Evolutionary conservation across 2,888 invertebrate species (phyloP), one percentile per base, ranked within the genome.

Genomic region (Punctoribates punctum): DNA sequence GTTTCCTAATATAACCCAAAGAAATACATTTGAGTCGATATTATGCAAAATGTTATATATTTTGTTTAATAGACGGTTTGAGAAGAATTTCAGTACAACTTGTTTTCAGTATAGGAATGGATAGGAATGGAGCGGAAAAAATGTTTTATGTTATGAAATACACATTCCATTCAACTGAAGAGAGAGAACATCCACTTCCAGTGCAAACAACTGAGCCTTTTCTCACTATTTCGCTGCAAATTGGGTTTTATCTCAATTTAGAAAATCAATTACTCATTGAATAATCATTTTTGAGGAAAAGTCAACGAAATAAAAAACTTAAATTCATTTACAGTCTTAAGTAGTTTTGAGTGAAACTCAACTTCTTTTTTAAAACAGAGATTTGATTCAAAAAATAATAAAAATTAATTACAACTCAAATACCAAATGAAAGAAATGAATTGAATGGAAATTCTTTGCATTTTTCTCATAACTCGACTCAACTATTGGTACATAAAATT

Each of bases 31-130:
- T 54, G 54, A 54, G 48, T 17, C 5, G 23, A 42, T 20, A 54
- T 15, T 54, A 54, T 20, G 20, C n/a, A 54, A 20, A 54, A 54
- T 54, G 54, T 54, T 4, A 54, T 20, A 54, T 4, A 54, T 54
- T 54, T 54, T 54, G n/a, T 11, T 54, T 54, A 54, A 54, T 54
- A 54, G 54, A 54, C 54, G n/a, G 54, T 54, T 54, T 54, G 20
- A 54, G 13, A 54, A 54, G 54, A 54, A 54, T 54, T 54, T 20
- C n/a, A 54, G 23, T 25, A 57, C 57, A 57, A 57, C 57, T 57
- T 57, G 57, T 57, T 57, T 48, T 57, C 11, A n/a, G 57, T 23
- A 25, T 5, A 34, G 34, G 8, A 34, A 34, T 34, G 4, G n/a
- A n/a, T n/a, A 23, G 20, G 6, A 20, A 54, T 20, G 20, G 23